These are phyloP conservation scores for Empis stercorea DNA, from an alignment of 2,888 invertebrate species.

Conservation along the genomic window DNA sequence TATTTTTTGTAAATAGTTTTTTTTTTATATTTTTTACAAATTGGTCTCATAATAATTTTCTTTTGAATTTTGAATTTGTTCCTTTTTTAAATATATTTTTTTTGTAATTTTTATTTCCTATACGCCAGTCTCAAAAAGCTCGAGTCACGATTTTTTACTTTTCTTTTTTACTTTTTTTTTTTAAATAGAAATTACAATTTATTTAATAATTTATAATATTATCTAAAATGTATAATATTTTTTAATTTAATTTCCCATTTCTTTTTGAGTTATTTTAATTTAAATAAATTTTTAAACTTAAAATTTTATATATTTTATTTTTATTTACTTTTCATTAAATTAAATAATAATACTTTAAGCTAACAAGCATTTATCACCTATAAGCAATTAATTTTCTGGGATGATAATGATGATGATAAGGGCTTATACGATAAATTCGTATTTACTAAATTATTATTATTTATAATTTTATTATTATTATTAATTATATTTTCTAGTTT, in stretches of 20 bases:
- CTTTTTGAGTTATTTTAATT: neutral
- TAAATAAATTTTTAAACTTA: too few relatives aligned
- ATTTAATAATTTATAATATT: neutral
- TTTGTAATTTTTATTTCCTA: slow-evolving; percentile 25
- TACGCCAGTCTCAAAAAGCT: slow-evolving; percentile 40
- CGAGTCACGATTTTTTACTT: slow-evolving; percentile 24
- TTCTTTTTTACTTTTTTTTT: slow-evolving; percentile 9
- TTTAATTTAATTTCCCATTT: neutral
- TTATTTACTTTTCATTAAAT: too few relatives aligned
- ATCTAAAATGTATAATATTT: neutral
- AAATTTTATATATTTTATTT: too few relatives aligned
- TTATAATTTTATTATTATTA: too few relatives aligned
- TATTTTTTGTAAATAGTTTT: neutral
- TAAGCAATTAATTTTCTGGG: slow-evolving; percentile 4
- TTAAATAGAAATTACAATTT: neutral
- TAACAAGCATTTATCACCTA: slow-evolving; percentile 1
- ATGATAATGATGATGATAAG: slow-evolving; percentile 19
- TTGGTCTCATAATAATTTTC: slow-evolving; percentile 5
- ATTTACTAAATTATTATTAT: slow-evolving; percentile 29
- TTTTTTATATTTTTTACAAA: slow-evolving; percentile 1
- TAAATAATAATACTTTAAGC: neutral
- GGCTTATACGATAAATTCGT: slow-evolving; percentile 12
- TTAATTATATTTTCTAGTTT: slow-evolving; percentile 4
- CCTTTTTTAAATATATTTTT: slow-evolving; percentile 11
- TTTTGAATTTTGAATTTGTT: slow-evolving; percentile 11